These are phyloP conservation scores for Diarsia mendica DNA, from an alignment of 2,888 invertebrate species.

Conservation along the genomic window DNA sequence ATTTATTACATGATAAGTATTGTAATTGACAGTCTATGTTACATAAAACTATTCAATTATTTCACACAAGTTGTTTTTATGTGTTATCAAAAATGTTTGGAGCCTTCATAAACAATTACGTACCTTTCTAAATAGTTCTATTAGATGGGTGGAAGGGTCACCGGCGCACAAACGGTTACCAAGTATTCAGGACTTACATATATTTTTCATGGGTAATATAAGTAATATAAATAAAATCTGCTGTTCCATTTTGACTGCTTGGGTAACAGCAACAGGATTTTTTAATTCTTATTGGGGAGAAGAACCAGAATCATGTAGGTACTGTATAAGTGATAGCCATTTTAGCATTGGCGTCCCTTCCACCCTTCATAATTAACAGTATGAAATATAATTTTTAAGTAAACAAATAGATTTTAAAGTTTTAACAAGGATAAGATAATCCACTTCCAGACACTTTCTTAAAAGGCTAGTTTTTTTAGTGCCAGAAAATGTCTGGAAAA, in stretches of 20 bases:
- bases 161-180: background rate
- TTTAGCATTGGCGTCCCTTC: background rate
- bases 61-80: background rate
- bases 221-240: background rate
- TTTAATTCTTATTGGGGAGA: too few relatives aligned
- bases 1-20: constrained; percentile 23
- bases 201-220: background rate
- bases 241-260: background rate
- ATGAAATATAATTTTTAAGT: background rate
- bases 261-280: background rate
- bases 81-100: background rate
- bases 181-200: background rate
- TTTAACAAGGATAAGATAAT: background rate
- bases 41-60: background rate
- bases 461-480: constrained; percentile 85
- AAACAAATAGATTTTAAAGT: background rate
- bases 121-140: background rate
- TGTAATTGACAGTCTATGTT: background rate
- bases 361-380: background rate
- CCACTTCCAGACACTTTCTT: background rate
- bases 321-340: background rate
- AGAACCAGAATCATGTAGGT: too few relatives aligned
- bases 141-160: background rate
- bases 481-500: constrained; percentile 93
- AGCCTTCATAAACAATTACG: background rate